Evolutionary conservation across 2,797 vertebrate species (phyloP).

Genomic region (Malurus splendens): DNA sequence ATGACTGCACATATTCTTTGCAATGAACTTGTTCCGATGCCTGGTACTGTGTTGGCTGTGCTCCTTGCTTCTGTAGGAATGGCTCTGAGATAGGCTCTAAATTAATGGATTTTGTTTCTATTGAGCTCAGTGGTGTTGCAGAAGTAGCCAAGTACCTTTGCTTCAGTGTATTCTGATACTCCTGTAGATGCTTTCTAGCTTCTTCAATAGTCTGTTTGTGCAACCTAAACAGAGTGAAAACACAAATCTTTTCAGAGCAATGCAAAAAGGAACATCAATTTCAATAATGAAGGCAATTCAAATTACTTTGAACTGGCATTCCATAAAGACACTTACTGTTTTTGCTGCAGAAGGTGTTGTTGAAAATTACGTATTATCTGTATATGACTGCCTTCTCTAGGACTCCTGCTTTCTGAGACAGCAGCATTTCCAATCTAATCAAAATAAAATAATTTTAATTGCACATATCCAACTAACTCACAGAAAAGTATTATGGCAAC

Average conservation of each 20-base stretch:
- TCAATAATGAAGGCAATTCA: not conserved
- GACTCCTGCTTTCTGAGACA: not conserved
- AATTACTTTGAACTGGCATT: not conserved
- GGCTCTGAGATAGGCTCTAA: not conserved
- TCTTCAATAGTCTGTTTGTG: conserved; percentile 80
- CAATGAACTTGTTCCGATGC: not conserved
- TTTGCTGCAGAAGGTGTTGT: conserved; percentile 82
- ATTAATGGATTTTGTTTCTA: not conserved
- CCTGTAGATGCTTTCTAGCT: conserved; percentile 77
- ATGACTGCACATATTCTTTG: rapidly evolving
- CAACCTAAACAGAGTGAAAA: conserved; percentile 61
- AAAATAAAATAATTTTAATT: conserved; percentile 11
- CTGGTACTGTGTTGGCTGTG: not conserved
- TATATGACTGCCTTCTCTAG: conserved; percentile 61
- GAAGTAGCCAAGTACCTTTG: conserved; percentile 59
- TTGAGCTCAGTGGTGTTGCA: not conserved
- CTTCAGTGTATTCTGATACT: conserved; percentile 82
- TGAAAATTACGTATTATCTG: conserved; percentile 78
- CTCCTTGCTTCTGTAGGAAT: not conserved
- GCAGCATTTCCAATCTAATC: conserved; percentile 32
- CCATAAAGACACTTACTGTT: conserved; percentile 58
- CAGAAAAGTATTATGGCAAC: not conserved
- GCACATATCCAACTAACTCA: not conserved
- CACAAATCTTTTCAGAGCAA: not conserved
- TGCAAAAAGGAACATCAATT: not conserved